Evolutionary conservation across 2,797 vertebrate genomes (phyloP), one percentile per base, ranked within the genome.

Genomic region (Peromyscus nudipes): DNA sequence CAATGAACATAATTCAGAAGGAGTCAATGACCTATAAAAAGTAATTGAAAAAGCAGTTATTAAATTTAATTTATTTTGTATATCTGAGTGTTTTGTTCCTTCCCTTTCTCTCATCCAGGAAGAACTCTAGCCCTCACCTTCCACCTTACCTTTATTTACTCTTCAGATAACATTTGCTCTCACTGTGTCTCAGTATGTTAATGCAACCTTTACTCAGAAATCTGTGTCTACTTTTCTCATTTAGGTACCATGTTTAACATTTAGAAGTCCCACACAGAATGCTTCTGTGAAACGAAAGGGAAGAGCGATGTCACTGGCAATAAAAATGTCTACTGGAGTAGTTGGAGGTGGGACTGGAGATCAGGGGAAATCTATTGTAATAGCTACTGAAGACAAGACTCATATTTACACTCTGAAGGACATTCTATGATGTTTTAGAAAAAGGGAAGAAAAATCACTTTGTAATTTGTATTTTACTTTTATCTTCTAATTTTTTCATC

Each of bases 181-280:
- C 55, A 57, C 52, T 84, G 73, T 85, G 67, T 91, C 92, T 81
- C 71, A 64, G 62, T 75, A 81, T 77, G 43, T 16, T 77, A 95
- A 89, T 95, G 19, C 69, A 97, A 94, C 60, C 86, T 97, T 91
- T 95, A 85, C 57, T 60, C 76, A 12, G 89, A 69, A 90, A 57
- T 88, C 60, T 81, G 37, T 73, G 40, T 91, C 29, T 85, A 37
- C 67, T 49, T 87, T 87, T 94, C 46, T 76, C 37, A 75, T 62
- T 83, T 84, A 92, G 92, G 89, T 84, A 62, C 25, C 27, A 13
- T 75, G 76, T 69, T 95, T 96, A 96, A 86, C n/a, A 86, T 95
- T 96, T 95, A 75, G n/a, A 69, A 84, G 13, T 87, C 49, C 64
- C 52, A 11, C 37, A 23, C 31, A 52, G 13, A 76, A n/a, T 57